Evolutionary conservation across 2,797 vertebrate species (phyloP), one percentile per base, ranked within the genome.

Genomic region (Limosa lapponica): DNA sequence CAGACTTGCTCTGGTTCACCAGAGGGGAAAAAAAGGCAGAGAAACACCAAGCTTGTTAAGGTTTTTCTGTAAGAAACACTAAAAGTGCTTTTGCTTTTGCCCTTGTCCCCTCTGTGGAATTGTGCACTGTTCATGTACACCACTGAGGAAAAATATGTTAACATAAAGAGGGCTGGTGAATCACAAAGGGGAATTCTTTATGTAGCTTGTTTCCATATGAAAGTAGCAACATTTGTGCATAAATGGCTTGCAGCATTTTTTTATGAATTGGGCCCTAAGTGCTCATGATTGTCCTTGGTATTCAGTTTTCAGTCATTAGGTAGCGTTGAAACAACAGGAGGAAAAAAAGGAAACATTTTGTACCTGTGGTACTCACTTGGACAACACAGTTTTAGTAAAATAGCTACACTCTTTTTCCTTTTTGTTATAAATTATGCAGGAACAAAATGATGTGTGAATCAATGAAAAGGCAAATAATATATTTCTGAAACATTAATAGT

Each of bases 291-390:
- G 97, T 98, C 96, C 98, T 94, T 94, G 90, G 97, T 98, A 98
- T 98, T 98, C 98, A 98, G 97, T 97, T 97, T 98, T 97, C 97
- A 97, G 97, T 98, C 98, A 98, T 98, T 98, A 97, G 94, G 93
- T 98, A 98, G 95, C 95, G 61, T 98, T 98, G 98, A 98, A 98
- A 98, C 98, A 98, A 98, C 98, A 98, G 97, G 97, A 98, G 94
- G 65, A 97, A 96, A 96, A 43, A 98, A 98, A 97, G 93, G 96
- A 98, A 98, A 98, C 96, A 98, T 98, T 98, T 64, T 98, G 98
- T 98, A 97, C 97, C 98, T 98, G 97, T 95, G 97, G 97, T 97
- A 98, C 97, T 96, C 97, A 96, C 97, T 98, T 97, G 97, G 97
- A 96, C 98, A 98, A 97, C 96, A 97, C 91, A 90, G 95, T 96